Evolutionary conservation across 2,113 vertebrate species (phyloP).

Genomic region (Dryoscopus gambensis): DNA sequence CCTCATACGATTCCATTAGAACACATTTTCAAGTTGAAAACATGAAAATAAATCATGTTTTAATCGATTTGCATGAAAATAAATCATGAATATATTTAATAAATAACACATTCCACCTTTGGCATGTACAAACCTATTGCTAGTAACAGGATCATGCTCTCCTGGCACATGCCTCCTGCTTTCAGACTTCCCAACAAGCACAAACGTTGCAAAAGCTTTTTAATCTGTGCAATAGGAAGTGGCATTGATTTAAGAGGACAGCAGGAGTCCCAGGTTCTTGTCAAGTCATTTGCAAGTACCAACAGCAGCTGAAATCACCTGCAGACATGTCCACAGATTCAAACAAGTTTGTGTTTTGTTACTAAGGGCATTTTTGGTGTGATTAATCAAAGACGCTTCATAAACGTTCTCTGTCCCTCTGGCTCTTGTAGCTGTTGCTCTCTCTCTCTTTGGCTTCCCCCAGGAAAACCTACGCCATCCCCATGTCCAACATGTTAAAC

Average conservation of each 20-base stretch:
- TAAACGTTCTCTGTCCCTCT: neutral
- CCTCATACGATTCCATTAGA: neutral
- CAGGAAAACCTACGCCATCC: neutral
- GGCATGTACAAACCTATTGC: neutral
- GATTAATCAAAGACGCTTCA: neutral
- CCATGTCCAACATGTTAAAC: fast-evolving
- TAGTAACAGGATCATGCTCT: neutral
- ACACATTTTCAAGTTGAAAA: neutral
- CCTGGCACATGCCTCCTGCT: neutral
- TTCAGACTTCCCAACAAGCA: neutral
- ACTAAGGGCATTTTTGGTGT: neutral
- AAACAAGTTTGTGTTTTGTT: neutral
- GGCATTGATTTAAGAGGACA: neutral
- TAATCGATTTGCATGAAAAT: neutral
- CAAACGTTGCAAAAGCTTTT: neutral
- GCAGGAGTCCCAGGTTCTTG: neutral
- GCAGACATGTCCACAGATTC: fast-evolving
- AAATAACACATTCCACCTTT: neutral
- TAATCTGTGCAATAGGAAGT: neutral
- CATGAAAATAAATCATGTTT: neutral
- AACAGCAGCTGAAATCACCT: neutral
- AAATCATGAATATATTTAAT: neutral
- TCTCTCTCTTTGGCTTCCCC: neutral
- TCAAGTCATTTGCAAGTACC: neutral
- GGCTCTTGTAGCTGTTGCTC: neutral